Evolutionary conservation across 2,113 vertebrate genomes (phyloP), one percentile per base, ranked within the genome.

Genomic region (Semnornis frantzii): DNA sequence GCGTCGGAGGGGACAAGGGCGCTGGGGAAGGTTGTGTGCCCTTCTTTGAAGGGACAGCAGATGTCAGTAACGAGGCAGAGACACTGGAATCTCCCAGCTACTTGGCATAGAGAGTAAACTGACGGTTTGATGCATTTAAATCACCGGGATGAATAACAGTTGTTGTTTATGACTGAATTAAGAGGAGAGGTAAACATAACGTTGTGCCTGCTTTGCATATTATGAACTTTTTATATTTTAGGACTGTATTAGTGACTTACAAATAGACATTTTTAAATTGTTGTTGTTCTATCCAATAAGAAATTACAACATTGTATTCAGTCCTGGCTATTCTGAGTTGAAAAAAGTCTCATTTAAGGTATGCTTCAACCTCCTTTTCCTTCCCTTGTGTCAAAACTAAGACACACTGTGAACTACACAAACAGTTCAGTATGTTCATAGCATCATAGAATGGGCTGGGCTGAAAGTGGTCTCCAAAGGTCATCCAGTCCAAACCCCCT

Each of bases 381-480:
- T 9, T 64, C 55, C 18, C 15, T 48, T 55, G 23, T 37, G 28
- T 60, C 13, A 74, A 44, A 70, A 30, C 19, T 37, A n/a, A 72
- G 60, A 12, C 75, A 54, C 23, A 6, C 10, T 31, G 50, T 57
- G 52, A 39, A 19, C 50, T 37, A 20, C 0, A 8, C 3, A 19
- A 18, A 23, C 9, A 25, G 16, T 4, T 73, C 34, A 5, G 23
- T 23, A 13, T 0, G 0, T n/a, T 87, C 17, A 3, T 46, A 18
- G 44, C 6, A 46, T 46, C 44, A 46, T 46, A 46, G 44, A 46
- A 46, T 18, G 16, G 44, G 16, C 44, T 46, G 44, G 44, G 44
- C 44, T 46, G 44, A 15, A 46, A 46, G 44, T 6, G 44, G 7
- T 18, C 44, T 46, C 44, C 16, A 18, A 46, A 46, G 44, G 44